Evolutionary conservation across 2,113 vertebrate species (phyloP).

Genomic region (Myrmecophaga tridactyla): DNA sequence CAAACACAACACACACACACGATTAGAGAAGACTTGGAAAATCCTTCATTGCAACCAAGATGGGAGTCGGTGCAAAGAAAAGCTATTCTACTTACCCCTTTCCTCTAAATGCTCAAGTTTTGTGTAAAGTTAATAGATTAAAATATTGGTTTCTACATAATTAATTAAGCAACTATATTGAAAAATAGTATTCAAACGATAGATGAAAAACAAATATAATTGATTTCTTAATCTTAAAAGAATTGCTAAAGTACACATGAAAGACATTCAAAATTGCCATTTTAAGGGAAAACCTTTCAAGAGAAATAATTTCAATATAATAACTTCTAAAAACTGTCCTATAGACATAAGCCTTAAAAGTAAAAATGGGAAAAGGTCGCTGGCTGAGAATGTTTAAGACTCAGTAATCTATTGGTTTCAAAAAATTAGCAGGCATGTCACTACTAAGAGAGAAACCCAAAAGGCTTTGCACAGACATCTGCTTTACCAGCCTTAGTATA

Average conservation of each 20-base stretch:
- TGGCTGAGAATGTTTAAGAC: not conserved
- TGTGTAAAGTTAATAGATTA: not conserved
- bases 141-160: not conserved
- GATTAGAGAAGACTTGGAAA: not conserved
- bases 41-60: not conserved
- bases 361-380: not conserved
- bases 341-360: not conserved
- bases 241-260: not conserved
- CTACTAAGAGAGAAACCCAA: not conserved
- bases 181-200: not conserved
- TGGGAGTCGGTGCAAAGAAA: not conserved
- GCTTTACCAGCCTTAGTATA: not conserved
- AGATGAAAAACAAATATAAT: not conserved
- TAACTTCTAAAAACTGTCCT: not conserved
- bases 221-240: not conserved
- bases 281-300: not conserved
- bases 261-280: not conserved
- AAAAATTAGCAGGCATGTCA: not conserved
- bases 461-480: not conserved
- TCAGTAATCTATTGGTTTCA: not conserved
- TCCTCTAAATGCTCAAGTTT: constrained; percentile 20
- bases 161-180: not conserved
- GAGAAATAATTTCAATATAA: not conserved
- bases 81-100: not conserved
- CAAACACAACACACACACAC: not conserved